Evolutionary conservation across 2,113 vertebrate genomes (phyloP).

Genomic region (Seriola rivoliana): DNA sequence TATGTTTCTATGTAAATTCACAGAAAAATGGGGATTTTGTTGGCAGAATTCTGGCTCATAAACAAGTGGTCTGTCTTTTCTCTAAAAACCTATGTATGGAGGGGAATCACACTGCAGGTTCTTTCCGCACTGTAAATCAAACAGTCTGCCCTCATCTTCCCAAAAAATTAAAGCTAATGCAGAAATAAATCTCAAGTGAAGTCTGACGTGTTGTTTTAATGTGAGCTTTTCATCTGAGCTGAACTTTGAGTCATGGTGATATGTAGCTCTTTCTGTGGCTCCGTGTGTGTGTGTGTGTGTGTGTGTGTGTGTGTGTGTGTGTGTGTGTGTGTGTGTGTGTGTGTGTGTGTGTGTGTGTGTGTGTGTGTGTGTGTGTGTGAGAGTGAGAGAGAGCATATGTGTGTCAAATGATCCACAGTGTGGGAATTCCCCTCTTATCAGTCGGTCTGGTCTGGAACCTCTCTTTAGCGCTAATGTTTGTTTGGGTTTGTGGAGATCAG

Average conservation of each 20-base stretch:
- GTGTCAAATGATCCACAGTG: constrained; percentile 54
- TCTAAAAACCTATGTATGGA: constrained; percentile 2
- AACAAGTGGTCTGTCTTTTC: constrained; percentile 38
- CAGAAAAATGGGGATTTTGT: constrained; percentile 43
- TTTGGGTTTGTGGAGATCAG: constrained; percentile 68
- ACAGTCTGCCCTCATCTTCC: constrained; percentile 21
- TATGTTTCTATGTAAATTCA: constrained; percentile 14
- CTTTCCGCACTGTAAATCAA: constrained; percentile 67
- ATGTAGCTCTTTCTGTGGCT: constrained; percentile 6
- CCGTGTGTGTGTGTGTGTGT: constrained; percentile 23
- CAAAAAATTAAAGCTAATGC: constrained; percentile 36
- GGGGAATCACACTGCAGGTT: constrained; percentile 62
- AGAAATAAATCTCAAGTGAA: constrained; percentile 53
- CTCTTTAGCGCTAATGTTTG: constrained; percentile 60
- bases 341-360: constrained; percentile 13
- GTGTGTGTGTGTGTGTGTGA: constrained; percentile 4
- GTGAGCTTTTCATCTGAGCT: constrained; percentile 45
- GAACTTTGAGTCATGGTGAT: constrained; percentile 42
- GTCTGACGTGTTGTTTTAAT: constrained; percentile 32
- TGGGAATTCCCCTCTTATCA: constrained; percentile 78
- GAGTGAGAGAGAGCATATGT: not conserved
- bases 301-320: constrained; percentile 12
- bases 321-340: constrained; percentile 15
- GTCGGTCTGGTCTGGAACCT: constrained; percentile 64
- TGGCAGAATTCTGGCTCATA: constrained; percentile 1